A percentile compares a stretch with the other conserved stretches of the same genome.
phyloP scores from a whole-genome alignment of 2,113 vertebrate species.

The Origma solitaria region DNA sequence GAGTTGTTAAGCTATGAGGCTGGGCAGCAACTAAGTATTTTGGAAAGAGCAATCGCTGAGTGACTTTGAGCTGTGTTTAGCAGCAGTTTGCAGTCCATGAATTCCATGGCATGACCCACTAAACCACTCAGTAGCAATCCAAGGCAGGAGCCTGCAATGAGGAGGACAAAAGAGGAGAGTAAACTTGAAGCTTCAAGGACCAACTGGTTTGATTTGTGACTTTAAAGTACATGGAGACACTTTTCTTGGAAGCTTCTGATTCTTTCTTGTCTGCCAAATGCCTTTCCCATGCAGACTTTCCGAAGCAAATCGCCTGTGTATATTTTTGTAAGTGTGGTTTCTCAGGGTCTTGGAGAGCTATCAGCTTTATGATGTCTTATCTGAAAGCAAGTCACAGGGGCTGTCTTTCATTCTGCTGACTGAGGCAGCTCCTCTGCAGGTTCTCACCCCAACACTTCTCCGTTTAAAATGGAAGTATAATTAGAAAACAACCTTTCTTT shows the following conservation, averaged over 20 bases:
- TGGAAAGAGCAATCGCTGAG: background rate
- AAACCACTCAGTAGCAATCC: conserved; percentile 7
- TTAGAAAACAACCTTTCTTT: background rate
- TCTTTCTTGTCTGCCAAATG: conserved; percentile 28
- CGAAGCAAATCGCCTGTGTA: background rate
- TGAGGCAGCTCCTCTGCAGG: background rate
- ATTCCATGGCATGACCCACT: background rate
- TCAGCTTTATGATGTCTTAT: conserved; percentile 51
- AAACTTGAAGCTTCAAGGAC: conserved; percentile 26
- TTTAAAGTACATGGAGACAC: background rate
- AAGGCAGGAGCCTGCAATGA: conserved; percentile 27
- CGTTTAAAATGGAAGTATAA: background rate
- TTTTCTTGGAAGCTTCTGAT: conserved; percentile 30
- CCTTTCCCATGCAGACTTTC: background rate
- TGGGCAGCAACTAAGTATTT: background rate
- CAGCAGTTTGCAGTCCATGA: background rate
- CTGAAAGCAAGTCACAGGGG: conserved; percentile 14
- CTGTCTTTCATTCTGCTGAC: conserved; percentile 45
- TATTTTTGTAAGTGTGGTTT: conserved; percentile 60
- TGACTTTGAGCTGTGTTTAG: background rate
- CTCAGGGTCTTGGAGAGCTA: conserved; percentile 49
- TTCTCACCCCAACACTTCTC: conserved; percentile 5
- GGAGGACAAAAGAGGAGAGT: conserved; percentile 36
- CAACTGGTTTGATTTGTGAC: conserved; percentile 21
- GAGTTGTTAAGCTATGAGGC: background rate